phyloP scores from a whole-genome alignment of 2,888 invertebrate genomes.

The Brassicogethes aeneus region DNA sequence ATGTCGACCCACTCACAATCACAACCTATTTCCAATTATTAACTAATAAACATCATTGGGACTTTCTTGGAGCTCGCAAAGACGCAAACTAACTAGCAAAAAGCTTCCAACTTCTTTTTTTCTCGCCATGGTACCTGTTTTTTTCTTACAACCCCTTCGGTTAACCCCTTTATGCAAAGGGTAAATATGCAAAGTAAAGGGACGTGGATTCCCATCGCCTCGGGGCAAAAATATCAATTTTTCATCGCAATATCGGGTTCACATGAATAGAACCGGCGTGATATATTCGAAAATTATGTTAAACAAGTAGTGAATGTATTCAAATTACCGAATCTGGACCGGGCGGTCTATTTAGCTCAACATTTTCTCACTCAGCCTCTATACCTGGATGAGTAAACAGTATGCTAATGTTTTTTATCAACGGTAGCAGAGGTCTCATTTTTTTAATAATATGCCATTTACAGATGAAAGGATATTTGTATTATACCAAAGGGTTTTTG shows the following conservation, averaged over 20 bases:
- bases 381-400: neutral
- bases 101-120: too few relatives aligned
- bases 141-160: slow-evolving; percentile 12
- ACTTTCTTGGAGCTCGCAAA: too few relatives aligned
- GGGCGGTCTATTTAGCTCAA: slow-evolving; percentile 12
- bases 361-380: neutral
- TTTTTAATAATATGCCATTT: too few relatives aligned
- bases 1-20: too few relatives aligned
- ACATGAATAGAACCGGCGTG: slow-evolving; percentile 20
- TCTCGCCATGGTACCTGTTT: slow-evolving; percentile 21
- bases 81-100: too few relatives aligned
- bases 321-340: neutral
- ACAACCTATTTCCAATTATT: too few relatives aligned
- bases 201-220: slow-evolving; percentile 19
- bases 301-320: slow-evolving; percentile 27
- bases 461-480: too few relatives aligned
- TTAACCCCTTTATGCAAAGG: slow-evolving; percentile 20
- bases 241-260: slow-evolving; percentile 26
- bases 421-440: too few relatives aligned
- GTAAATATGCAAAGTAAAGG: slow-evolving; percentile 22
- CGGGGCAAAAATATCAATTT: slow-evolving; percentile 27
- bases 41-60: too few relatives aligned
- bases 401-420: too few relatives aligned
- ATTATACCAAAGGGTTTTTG: too few relatives aligned
- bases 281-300: slow-evolving; percentile 31